Base-by-base conservation (phyloP, 2,113 vertebrate genomes). In the Pseudonaja textilis region DNA sequence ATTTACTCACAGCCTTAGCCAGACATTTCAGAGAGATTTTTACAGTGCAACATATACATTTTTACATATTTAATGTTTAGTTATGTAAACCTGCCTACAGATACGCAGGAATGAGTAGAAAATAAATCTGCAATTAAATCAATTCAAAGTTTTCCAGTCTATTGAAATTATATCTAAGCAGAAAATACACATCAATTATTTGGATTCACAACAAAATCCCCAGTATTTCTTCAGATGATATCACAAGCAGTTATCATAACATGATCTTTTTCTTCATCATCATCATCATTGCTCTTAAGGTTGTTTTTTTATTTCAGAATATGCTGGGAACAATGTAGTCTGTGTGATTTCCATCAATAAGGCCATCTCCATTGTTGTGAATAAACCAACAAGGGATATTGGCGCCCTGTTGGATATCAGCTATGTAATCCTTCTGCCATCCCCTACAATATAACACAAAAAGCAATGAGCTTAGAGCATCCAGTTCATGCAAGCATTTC, bases 381-480 rank as follows among this genome's bases (percentile, higher is more conserved):
- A 99, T 93, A 26, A 99, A 99, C 99, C 99, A 99, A 96, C 99
- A 99, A 57, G 97, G 96, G 42, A 99, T 91, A 7, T 98, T 97
- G 0, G 94, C 91, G 1, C 99, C 98, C 0, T 96, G 92, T 3
- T 94, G 96, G 2, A 96, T 56, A 39, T 99, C 97, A 20, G 89
- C 96, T 87, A 97, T 97, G 96, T 98, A 99, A 97, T 99, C 99
- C 97, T 98, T 98, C 97, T 99, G 98, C 98, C 98, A 98, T 92
- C 99, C 99, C 97, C 99, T 99, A 97, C 16, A 95, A 95, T 5
- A 39, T 42, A 96, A 93, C 93, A 88, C 1, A 94, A 12, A 92
- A 26, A 50, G 34, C 45, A 2, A 34, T 74, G 45, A 89, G 42
- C 5, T 90, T 26, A 54, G 47, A 87, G 56, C 3, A 12, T 18